Evolutionary conservation across 2,113 vertebrate genomes (phyloP).

Genomic region (Platycercus adscitus): DNA sequence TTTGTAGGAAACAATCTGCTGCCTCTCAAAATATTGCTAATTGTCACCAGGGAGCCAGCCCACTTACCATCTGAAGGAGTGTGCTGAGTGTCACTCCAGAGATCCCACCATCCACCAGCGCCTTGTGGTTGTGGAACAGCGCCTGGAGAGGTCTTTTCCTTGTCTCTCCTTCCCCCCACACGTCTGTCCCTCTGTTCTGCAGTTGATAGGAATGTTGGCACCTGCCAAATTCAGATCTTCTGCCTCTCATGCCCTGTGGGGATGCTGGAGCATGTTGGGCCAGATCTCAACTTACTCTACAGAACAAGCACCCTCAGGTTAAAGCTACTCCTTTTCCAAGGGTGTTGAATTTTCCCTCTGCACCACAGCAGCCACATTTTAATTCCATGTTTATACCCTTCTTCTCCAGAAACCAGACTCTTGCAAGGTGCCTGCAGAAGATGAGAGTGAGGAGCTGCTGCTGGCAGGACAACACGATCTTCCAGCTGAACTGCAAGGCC

Average conservation of each 20-base stretch:
- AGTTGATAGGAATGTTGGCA: not conserved
- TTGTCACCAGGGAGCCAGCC: not conserved
- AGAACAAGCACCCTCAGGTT: not conserved
- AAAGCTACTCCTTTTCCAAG: not conserved
- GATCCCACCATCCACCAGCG: not conserved
- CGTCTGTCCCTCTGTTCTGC: not conserved
- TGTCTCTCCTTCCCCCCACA: not conserved
- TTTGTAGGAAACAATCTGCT: constrained; percentile 52
- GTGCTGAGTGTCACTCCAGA: rapidly evolving
- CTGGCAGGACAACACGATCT: constrained; percentile 69
- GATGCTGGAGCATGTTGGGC: not conserved
- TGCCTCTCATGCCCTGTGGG: not conserved
- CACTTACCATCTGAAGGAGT: constrained; percentile 26
- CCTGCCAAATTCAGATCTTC: not conserved
- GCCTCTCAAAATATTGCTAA: constrained; percentile 46
- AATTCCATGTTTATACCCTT: not conserved
- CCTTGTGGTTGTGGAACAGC: not conserved
- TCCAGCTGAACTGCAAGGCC: constrained; percentile 71
- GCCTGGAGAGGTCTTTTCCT: not conserved
- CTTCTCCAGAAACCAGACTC: constrained; percentile 40
- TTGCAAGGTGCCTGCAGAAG: not conserved
- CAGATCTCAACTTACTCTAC: not conserved
- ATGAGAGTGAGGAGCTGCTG: constrained; percentile 30
- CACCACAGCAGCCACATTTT: not conserved
- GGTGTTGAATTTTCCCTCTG: not conserved